Base-by-base conservation (phyloP, 1,140 invertebrate species). In the Amphibalanus amphitrite region DNA sequence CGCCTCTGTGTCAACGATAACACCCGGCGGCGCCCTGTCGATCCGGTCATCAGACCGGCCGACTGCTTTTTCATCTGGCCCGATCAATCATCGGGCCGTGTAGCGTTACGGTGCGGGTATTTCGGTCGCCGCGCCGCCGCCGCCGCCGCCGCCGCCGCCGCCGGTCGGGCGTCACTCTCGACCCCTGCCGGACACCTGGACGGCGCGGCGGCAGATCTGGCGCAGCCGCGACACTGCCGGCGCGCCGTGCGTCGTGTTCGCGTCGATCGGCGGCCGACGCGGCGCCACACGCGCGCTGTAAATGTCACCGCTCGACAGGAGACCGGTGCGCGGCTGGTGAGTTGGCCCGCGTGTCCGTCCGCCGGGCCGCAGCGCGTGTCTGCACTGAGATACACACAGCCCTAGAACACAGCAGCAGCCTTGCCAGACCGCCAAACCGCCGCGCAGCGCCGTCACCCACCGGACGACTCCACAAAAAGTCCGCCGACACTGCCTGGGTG, bases 1-100 rank as follows among this genome's bases (percentile, higher is more conserved):
- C 47, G 47, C 47, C 47, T 8, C 47, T 59, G 47, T 59, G 47
- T 59, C 47, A 59, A 59, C 47, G 47, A 13, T 20, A 59, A 59
- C 47, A 59, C 13, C 4, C 33, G 47, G 47, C 47, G 47, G 13
- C 13, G 10, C 47, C 13, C 47, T 59, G 47, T 59, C 47, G 47
- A 59, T 59, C 47, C 47, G 47, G 47, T 20, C 47, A 59, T 59
- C 47, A 59, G 20, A 59, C 47, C 23, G 47, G 47, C 13, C 13
- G 47, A 13, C 47, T 59, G 47, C 47, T 59, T 59, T 59, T 59
- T 59, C 47, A 59, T 59, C 47, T 59, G 47, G 13, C 47, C 10
- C 47, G 47, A 59, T 59, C 47, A 59, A 59, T 59, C 47, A 59
- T 59, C 47, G 47, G 47, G 47, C 47, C 47, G 47, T 59, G 47